phyloP scores from a whole-genome alignment of 2,797 vertebrate genomes.

The Rhincodon typus region DNA sequence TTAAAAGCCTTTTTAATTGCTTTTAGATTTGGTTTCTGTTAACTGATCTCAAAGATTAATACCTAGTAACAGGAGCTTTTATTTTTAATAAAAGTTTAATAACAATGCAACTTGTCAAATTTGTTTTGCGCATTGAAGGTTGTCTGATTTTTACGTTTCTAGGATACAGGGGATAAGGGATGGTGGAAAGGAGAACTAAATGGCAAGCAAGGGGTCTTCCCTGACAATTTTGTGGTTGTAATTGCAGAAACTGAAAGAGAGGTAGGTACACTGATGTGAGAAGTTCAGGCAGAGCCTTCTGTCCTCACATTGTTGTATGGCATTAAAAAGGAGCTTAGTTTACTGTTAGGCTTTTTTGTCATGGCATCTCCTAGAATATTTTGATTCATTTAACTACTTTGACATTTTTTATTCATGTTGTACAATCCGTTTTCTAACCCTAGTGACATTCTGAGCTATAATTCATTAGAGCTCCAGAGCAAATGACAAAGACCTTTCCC shows the following conservation, averaged over 20 bases:
- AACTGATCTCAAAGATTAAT: background rate
- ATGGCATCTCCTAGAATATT: background rate
- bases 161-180: slow-evolving; percentile 86
- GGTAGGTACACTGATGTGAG: slow-evolving; percentile 56
- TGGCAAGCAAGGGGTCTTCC: slow-evolving; percentile 84
- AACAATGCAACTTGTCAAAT: background rate
- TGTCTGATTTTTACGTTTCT: slow-evolving; percentile 40
- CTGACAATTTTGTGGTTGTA: slow-evolving; percentile 78
- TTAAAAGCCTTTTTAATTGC: background rate
- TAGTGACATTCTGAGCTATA: background rate
- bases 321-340: background rate
- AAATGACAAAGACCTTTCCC: too few species aligned
- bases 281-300: background rate
- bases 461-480: background rate
- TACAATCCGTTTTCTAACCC: background rate
- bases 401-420: background rate
- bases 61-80: background rate
- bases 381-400: background rate
- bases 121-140: slow-evolving; percentile 25
- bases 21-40: background rate
- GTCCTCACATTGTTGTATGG: background rate
- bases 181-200: slow-evolving; percentile 87
- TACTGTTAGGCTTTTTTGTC: background rate
- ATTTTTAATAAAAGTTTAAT: background rate
- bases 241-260: slow-evolving; percentile 80